Conservation (phyloP, 2,113 vertebrate species). For the Picathartes gymnocephalus region DNA sequence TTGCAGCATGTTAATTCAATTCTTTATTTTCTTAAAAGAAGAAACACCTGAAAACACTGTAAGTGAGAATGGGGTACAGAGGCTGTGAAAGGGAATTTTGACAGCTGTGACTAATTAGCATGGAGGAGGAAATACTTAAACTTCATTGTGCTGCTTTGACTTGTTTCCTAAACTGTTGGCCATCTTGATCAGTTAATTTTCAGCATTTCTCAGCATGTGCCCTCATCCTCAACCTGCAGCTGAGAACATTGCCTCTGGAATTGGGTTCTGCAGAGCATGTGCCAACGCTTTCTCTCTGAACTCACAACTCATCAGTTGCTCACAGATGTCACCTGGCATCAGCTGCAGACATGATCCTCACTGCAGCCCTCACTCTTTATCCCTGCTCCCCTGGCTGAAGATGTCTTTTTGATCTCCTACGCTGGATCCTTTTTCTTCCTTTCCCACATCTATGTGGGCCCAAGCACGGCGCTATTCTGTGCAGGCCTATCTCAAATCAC, state of each 20-base stretch:
- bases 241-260: background rate
- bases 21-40: background rate
- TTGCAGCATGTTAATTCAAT: background rate
- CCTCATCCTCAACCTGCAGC: background rate
- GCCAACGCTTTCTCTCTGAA: background rate
- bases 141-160: background rate
- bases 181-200: background rate
- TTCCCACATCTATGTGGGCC: background rate
- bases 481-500: background rate
- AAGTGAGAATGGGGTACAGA: background rate
- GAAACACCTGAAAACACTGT: background rate
- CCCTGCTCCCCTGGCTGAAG: background rate
- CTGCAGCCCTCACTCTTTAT: background rate
- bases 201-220: background rate
- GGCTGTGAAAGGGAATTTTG: background rate
- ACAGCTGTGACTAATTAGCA: background rate
- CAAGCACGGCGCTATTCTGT: background rate
- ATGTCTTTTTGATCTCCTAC: background rate
- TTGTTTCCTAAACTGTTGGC: background rate
- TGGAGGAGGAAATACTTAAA: background rate
- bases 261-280: background rate
- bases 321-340: background rate
- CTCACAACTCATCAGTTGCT: background rate
- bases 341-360: accelerated
- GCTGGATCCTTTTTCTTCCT: background rate